Percentiles rank a stretch among this genome's conserved stretches.
Evolutionary conservation across 2,888 invertebrate species (phyloP).

Genomic region (Chaetogeoica ovagalla): DNA sequence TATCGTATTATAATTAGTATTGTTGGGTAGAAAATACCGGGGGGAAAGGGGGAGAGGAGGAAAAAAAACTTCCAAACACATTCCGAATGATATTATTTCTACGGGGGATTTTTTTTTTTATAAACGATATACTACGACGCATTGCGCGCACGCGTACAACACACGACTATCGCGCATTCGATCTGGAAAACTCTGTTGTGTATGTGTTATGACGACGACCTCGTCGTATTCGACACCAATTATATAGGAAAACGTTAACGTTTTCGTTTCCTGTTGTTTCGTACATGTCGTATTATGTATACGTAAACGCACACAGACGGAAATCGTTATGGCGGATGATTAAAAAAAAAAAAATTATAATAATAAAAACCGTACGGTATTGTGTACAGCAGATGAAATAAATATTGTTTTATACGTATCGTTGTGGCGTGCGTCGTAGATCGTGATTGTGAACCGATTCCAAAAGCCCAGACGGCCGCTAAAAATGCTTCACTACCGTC

Average conservation of each 20-base stretch:
- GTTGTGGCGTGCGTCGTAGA: too few relatives aligned
- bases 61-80: not conserved
- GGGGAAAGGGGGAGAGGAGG: too few relatives aligned
- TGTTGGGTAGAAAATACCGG: too few relatives aligned
- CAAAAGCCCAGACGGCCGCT: too few relatives aligned
- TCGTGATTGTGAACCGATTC: too few relatives aligned
- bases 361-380: too few relatives aligned
- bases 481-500: too few relatives aligned
- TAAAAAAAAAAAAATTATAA: slow-evolving; percentile 6
- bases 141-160: not conserved
- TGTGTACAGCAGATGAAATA: too few relatives aligned
- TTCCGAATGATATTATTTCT: slow-evolving; percentile 6
- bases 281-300: not conserved
- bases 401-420: too few relatives aligned
- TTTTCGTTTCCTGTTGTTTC: slow-evolving; percentile 22
- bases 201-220: not conserved
- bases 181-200: slow-evolving; percentile 19
- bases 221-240: slow-evolving; percentile 15
- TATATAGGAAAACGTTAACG: slow-evolving; percentile 7
- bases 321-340: slow-evolving; percentile 32
- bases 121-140: not conserved
- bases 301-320: not conserved
- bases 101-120: not conserved
- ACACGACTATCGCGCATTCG: not conserved
- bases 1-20: too few relatives aligned